phyloP scores from a whole-genome alignment of 2,113 vertebrate species.

The Neomonachus schauinslandi region DNA sequence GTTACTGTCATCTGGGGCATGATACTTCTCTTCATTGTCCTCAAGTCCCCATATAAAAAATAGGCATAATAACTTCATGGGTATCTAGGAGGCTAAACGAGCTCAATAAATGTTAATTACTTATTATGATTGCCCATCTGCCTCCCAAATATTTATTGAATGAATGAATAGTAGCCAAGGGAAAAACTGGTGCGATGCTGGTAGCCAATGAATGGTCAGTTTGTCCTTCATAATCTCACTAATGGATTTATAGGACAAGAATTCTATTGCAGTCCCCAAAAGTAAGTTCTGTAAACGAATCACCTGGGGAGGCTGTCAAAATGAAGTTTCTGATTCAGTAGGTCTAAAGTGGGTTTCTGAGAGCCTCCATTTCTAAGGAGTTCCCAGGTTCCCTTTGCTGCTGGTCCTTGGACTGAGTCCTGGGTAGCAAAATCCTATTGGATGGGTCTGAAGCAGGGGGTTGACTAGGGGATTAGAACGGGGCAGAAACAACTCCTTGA shows the following conservation, averaged over 20 bases:
- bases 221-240: not conserved
- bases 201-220: not conserved
- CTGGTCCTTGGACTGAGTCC: not conserved
- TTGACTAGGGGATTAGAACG: not conserved
- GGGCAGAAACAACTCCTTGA: not conserved
- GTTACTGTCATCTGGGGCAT: not conserved
- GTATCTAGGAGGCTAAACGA: not conserved
- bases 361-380: not conserved
- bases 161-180: not conserved
- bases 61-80: not conserved
- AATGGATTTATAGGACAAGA: not conserved
- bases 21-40: not conserved
- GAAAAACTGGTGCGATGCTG: not conserved
- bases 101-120: not conserved
- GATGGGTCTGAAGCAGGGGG: not conserved
- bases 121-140: not conserved
- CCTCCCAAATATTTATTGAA: not conserved
- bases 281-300: not conserved
- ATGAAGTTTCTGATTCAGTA: not conserved
- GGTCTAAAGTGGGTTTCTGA: not conserved
- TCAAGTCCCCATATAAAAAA: not conserved
- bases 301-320: not conserved
- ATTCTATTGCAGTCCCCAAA: not conserved
- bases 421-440: not conserved
- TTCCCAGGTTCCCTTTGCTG: not conserved